Evolutionary conservation across 2,797 vertebrate species (phyloP), one percentile per base, ranked within the genome.

Genomic region (Emydoidea blandingii): DNA sequence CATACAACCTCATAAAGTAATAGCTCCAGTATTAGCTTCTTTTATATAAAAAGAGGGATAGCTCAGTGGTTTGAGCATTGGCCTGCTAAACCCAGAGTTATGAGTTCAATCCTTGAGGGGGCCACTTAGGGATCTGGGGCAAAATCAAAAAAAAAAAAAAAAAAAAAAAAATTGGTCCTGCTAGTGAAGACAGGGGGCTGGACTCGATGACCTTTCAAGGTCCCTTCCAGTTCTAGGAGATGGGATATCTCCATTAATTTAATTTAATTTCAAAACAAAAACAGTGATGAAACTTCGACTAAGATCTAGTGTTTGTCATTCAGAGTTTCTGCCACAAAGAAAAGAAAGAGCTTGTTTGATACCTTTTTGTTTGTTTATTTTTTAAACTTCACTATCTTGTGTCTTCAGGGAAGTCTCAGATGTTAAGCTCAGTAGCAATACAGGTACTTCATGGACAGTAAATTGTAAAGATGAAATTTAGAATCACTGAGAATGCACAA

Each of bases 211-310:
- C n/a, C n/a, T n/a, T n/a, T n/a, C n/a, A n/a, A n/a, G n/a, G n/a
- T n/a, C n/a, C n/a, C n/a, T n/a, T n/a, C n/a, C n/a, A n/a, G n/a
- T n/a, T n/a, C n/a, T n/a, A n/a, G n/a, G n/a, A n/a, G n/a, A n/a
- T n/a, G n/a, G n/a, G n/a, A n/a, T n/a, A n/a, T n/a, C n/a, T n/a
- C n/a, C n/a, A n/a, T n/a, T n/a, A n/a, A n/a, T n/a, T n/a, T n/a
- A n/a, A n/a, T n/a, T n/a, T n/a, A n/a, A n/a, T n/a, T n/a, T n/a
- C 83, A 34, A 83, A 92, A 87, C 31, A 85, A 85, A 91, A 91
- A 34, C 25, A 37, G 8, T 65, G 90, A 2, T 27, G 31, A 56
- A 31, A 88, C 1, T 72, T 91, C 68, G 87, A 76, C 5, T 6
- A 10, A 88, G 4, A 4, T 41, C 5, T 85, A n/a, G 57, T 25